These are phyloP conservation scores for Ptychochromis oligacanthus DNA, from an alignment of 2,113 vertebrate species.

Conservation along the genomic window DNA sequence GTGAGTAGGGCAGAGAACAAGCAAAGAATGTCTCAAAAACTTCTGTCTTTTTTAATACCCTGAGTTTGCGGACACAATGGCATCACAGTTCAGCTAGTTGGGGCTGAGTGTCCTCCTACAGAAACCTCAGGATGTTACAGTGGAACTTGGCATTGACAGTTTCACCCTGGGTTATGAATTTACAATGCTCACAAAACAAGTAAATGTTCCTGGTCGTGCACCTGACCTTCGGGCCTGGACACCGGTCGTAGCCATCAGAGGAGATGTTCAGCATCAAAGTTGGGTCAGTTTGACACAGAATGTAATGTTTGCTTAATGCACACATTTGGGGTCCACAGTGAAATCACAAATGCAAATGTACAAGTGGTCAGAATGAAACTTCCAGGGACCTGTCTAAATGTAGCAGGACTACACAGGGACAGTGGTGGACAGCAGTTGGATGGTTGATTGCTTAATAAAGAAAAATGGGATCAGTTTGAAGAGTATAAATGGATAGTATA, in stretches of 20 bases:
- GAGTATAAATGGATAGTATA: neutral
- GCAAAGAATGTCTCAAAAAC: too few relatives aligned
- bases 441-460: neutral
- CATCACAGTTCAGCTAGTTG: too few relatives aligned
- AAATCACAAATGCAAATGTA: neutral
- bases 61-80: too few relatives aligned
- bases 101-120: too few relatives aligned
- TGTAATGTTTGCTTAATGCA: fast-evolving
- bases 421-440: neutral
- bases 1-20: too few relatives aligned
- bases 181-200: neutral
- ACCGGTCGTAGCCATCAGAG: neutral
- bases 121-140: too few relatives aligned
- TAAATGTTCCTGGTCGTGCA: neutral
- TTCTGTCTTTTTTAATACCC: too few relatives aligned
- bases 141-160: neutral
- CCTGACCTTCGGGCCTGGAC: neutral
- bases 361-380: neutral
- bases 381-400: neutral
- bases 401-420: neutral
- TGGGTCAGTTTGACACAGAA: neutral
- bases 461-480: neutral
- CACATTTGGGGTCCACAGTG: neutral
- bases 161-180: neutral
- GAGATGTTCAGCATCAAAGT: neutral